Conservation (phyloP, 2,797 vertebrate genomes). For the Otus scops region DNA sequence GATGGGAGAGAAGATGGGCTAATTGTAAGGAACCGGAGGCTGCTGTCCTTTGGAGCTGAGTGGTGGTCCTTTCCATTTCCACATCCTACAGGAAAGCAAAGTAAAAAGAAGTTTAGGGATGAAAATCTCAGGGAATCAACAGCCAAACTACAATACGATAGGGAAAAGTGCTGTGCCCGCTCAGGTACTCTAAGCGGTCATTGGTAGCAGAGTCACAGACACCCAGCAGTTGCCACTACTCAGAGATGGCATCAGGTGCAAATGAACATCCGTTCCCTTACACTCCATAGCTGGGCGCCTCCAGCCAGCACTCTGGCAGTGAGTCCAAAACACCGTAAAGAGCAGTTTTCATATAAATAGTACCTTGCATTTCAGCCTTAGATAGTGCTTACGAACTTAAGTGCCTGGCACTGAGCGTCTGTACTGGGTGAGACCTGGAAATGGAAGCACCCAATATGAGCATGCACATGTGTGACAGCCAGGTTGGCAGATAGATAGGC, state of each 20-base stretch:
- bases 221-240: background rate
- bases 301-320: background rate
- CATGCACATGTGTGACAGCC: rapidly evolving
- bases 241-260: background rate
- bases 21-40: background rate
- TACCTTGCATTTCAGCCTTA: background rate
- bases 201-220: background rate
- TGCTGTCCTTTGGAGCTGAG: background rate
- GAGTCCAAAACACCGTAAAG: background rate
- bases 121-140: background rate
- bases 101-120: background rate
- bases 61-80: background rate
- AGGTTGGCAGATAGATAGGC: background rate
- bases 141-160: background rate
- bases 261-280: background rate
- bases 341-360: background rate
- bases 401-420: background rate
- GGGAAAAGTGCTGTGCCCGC: background rate
- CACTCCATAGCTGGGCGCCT: rapidly evolving
- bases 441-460: background rate
- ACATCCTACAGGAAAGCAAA: background rate
- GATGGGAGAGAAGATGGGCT: background rate
- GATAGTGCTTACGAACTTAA: background rate
- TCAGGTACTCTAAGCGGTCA: rapidly evolving
- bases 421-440: background rate